Conservation (phyloP, 2,797 vertebrate genomes). For the Danio albolineatus region DNA sequence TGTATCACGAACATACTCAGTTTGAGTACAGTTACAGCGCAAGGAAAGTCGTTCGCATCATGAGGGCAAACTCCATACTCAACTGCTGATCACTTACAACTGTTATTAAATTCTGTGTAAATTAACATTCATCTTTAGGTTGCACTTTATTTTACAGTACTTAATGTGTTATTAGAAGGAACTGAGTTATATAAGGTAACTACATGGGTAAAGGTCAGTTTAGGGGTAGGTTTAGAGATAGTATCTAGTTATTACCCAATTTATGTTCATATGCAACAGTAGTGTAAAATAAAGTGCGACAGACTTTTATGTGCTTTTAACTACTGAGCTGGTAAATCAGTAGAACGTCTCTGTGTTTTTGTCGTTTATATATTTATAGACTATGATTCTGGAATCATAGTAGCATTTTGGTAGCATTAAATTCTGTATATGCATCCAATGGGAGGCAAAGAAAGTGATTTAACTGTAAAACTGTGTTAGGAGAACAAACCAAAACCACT, state of each 20-base stretch:
- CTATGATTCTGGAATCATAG: slow-evolving; percentile 38
- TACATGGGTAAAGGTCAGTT: too few species aligned
- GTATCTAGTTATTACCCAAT: too few species aligned
- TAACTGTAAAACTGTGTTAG: slow-evolving; percentile 5
- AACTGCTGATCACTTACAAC: slow-evolving; percentile 79
- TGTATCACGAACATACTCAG: slow-evolving; percentile 86
- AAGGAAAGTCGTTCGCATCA: slow-evolving; percentile 83
- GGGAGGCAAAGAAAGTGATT: neutral
- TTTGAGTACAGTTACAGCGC: slow-evolving; percentile 91
- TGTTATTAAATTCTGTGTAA: slow-evolving; percentile 17
- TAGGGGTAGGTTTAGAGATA: too few species aligned
- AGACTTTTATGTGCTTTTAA: neutral
- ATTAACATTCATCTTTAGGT: neutral
- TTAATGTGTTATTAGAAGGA: too few species aligned
- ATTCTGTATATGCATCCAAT: slow-evolving; percentile 5
- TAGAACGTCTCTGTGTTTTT: slow-evolving; percentile 18
- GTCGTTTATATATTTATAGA: slow-evolving; percentile 49
- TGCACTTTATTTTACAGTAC: too few species aligned
- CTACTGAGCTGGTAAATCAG: slow-evolving; percentile 52
- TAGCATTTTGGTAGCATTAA: too few species aligned
- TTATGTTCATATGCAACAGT: too few species aligned
- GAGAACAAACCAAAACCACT: neutral
- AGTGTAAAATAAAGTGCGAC: too few species aligned
- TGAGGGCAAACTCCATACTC: slow-evolving; percentile 87
- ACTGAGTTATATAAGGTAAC: too few species aligned